phyloP scores from a whole-genome alignment of 2,113 vertebrate genomes.

The Alexandromys fortis region DNA sequence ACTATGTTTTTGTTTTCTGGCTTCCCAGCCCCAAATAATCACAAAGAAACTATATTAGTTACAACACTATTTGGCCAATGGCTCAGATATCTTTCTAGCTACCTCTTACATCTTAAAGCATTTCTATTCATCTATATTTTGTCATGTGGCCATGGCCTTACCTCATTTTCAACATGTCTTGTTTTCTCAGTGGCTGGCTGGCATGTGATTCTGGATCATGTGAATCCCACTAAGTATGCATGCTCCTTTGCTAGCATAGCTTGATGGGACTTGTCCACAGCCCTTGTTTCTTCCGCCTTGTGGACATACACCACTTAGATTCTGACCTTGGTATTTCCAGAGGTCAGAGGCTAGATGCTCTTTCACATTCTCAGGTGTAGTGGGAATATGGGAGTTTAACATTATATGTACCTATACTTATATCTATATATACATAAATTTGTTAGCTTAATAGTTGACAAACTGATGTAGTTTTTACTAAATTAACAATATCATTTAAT shows the following conservation, averaged over 20 bases:
- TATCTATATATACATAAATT: neutral
- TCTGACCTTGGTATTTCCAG: neutral
- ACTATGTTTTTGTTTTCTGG: too few relatives aligned
- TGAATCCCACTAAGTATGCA: constrained; percentile 52
- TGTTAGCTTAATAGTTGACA: neutral
- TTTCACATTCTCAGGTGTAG: neutral
- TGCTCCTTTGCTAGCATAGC: constrained; percentile 89
- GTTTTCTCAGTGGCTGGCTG: too few relatives aligned
- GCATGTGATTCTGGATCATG: constrained; percentile 40
- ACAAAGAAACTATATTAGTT: too few relatives aligned
- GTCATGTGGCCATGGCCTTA: too few relatives aligned
- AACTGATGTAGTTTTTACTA: neutral
- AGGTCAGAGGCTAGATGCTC: neutral
- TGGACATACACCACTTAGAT: rapidly evolving
- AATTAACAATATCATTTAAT: neutral
- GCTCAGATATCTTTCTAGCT: too few relatives aligned
- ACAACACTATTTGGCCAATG: too few relatives aligned
- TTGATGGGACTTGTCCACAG: constrained; percentile 90
- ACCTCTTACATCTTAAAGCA: too few relatives aligned
- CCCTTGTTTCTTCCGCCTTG: neutral
- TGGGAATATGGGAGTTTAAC: too few relatives aligned
- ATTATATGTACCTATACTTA: neutral
- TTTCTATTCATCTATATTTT: too few relatives aligned
- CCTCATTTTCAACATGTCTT: too few relatives aligned
- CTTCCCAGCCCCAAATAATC: too few relatives aligned